Percentiles rank a stretch among this genome's conserved stretches.
phyloP scores from a whole-genome alignment of 2,888 invertebrate species.

The Drosophila austrosaltans region DNA sequence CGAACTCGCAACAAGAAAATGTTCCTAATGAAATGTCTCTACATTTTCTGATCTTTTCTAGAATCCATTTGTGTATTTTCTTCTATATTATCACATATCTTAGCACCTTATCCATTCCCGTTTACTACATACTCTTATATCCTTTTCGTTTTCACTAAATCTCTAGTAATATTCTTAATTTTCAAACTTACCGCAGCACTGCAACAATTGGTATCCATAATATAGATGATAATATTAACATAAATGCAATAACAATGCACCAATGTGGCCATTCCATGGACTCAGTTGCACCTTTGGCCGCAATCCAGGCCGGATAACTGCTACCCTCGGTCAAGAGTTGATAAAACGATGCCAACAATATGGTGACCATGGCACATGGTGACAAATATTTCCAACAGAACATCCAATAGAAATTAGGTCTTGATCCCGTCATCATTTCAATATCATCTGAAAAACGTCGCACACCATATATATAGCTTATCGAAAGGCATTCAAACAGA shows the following conservation, averaged over 20 bases:
- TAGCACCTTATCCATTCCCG: too few relatives aligned
- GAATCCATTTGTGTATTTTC: too few relatives aligned
- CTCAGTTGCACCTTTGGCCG: constrained; percentile 88
- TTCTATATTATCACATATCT: too few relatives aligned
- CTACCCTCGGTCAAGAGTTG: constrained; percentile 92
- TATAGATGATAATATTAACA: constrained; percentile 91
- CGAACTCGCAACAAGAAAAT: too few relatives aligned
- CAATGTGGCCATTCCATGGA: constrained; percentile 94
- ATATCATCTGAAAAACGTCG: constrained; percentile 96
- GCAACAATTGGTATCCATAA: constrained; percentile 95
- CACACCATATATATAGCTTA: constrained; percentile 96
- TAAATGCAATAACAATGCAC: constrained; percentile 90
- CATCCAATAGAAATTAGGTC: constrained; percentile 95
- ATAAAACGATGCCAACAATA: constrained; percentile 91
- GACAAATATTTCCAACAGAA: constrained; percentile 98
- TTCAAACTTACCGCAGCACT: constrained; percentile 87
- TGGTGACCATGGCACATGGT: constrained; percentile 94
- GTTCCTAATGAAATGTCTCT: too few relatives aligned
- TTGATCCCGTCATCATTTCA: constrained; percentile 95
- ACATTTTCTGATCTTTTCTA: too few relatives aligned
- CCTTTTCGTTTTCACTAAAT: too few relatives aligned
- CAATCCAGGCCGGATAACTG: constrained; percentile 93
- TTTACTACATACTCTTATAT: too few relatives aligned
- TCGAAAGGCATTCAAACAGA: constrained; percentile 95
- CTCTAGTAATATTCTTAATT: too few relatives aligned